phyloP scores from a whole-genome alignment of 2,113 vertebrate species.

The Lamprotornis superbus region DNA sequence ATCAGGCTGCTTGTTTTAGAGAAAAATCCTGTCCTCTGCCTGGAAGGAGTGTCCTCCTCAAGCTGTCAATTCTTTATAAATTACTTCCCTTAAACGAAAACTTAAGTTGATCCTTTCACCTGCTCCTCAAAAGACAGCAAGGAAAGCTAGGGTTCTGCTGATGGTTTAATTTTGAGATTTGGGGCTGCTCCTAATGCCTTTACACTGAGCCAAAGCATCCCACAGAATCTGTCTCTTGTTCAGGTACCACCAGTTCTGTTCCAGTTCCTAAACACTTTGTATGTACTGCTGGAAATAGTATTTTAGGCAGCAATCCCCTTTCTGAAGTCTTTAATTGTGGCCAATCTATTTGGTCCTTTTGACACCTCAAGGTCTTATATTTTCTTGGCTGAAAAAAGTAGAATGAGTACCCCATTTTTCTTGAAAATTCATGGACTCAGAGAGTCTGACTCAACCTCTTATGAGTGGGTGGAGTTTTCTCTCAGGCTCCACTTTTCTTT shows the following conservation, averaged over 20 bases:
- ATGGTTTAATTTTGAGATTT: neutral
- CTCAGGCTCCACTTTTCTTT: neutral
- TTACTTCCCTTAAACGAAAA: neutral
- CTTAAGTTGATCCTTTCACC: neutral
- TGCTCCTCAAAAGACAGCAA: neutral
- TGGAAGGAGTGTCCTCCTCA: neutral
- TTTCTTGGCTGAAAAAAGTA: neutral
- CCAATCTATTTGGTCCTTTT: neutral
- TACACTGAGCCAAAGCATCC: neutral
- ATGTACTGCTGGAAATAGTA: neutral
- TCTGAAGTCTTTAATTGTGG: neutral
- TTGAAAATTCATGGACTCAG: neutral
- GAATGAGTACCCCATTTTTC: neutral
- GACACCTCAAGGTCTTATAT: neutral
- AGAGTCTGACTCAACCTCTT: neutral
- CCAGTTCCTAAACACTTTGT: neutral
- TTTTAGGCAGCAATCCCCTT: neutral
- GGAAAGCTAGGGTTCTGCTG: neutral
- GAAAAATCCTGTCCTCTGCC: neutral
- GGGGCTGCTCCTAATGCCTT: neutral
- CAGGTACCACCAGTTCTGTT: neutral
- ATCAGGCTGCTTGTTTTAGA: neutral
- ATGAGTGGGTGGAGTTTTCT: neutral
- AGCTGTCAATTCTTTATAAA: neutral
- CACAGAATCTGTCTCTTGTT: neutral